Conservation (phyloP, 35 echinoderm and acorn worm species). For the Chiridota heheva region DNA sequence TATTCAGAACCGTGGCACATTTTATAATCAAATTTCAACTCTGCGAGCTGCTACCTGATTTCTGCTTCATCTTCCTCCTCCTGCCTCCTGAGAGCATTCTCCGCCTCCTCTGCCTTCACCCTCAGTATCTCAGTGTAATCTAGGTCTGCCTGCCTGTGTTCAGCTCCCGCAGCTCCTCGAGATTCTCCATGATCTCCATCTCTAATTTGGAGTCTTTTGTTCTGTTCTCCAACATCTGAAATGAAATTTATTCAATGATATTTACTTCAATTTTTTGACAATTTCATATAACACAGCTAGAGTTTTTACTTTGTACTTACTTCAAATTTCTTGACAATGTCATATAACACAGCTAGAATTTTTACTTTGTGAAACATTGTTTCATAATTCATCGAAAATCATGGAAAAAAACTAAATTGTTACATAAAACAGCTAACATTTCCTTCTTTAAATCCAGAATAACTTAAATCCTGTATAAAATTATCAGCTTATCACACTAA, state of each 20-base stretch:
- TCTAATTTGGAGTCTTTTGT: constrained; percentile 85
- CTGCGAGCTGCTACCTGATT: too few species aligned
- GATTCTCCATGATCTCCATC: constrained; percentile 88
- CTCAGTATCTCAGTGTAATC: constrained; percentile 78
- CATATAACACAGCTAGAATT: background rate
- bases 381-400: background rate
- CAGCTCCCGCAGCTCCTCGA: constrained; percentile 76
- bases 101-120: constrained; percentile 62
- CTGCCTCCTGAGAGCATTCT: constrained; percentile 44
- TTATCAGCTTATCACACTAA: too few species aligned
- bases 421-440: too few species aligned
- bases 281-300: background rate
- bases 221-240: constrained; percentile 76
- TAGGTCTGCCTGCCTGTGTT: constrained; percentile 76
- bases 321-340: too few species aligned
- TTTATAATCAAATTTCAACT: too few species aligned
- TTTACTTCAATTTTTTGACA: too few species aligned
- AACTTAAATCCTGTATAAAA: too few species aligned
- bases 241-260: background rate
- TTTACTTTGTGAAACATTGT: background rate
- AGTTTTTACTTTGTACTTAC: background rate
- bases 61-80: constrained; percentile 98
- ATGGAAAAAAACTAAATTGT: too few species aligned
- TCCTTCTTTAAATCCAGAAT: too few species aligned
- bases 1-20: too few species aligned